phyloP scores from a whole-genome alignment of 2,888 invertebrate genomes.

The Hecatera dysodea region DNA sequence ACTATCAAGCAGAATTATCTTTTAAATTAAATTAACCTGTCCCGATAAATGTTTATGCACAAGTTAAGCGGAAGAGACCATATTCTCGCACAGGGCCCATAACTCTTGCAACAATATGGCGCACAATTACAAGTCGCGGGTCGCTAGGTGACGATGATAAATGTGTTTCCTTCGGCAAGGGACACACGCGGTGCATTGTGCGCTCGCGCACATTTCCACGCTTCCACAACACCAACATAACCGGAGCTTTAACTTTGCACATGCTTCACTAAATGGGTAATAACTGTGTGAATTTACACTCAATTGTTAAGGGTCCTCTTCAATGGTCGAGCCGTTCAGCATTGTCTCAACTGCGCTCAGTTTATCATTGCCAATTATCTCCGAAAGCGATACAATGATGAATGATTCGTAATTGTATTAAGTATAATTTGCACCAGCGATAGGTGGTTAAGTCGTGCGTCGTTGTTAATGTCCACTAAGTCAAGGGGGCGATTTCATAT shows the following conservation, averaged over 20 bases:
- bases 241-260: conserved; percentile 59
- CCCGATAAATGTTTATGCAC: conserved; percentile 63
- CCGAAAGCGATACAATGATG: conserved; percentile 72
- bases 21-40: conserved; percentile 58
- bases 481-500: conserved; percentile 74
- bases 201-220: conserved; percentile 66
- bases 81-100: conserved; percentile 80
- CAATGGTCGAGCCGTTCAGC: conserved; percentile 56
- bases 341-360: conserved; percentile 62
- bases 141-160: conserved; percentile 88
- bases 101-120: conserved; percentile 89
- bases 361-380: conserved; percentile 74
- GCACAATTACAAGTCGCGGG: conserved; percentile 87
- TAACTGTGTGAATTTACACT: conserved; percentile 58
- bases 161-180: conserved; percentile 84
- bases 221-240: conserved; percentile 65
- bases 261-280: conserved; percentile 59
- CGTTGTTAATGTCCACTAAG: conserved; percentile 70
- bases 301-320: conserved; percentile 51
- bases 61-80: conserved; percentile 82
- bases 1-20: conserved; percentile 45
- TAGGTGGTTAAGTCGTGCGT: conserved; percentile 52
- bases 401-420: conserved; percentile 70
- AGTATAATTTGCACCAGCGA: conserved; percentile 67
- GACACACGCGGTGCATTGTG: conserved; percentile 79